Evolutionary conservation across 2,888 invertebrate genomes (phyloP).

Genomic region (Drosophila setosimentum): DNA sequence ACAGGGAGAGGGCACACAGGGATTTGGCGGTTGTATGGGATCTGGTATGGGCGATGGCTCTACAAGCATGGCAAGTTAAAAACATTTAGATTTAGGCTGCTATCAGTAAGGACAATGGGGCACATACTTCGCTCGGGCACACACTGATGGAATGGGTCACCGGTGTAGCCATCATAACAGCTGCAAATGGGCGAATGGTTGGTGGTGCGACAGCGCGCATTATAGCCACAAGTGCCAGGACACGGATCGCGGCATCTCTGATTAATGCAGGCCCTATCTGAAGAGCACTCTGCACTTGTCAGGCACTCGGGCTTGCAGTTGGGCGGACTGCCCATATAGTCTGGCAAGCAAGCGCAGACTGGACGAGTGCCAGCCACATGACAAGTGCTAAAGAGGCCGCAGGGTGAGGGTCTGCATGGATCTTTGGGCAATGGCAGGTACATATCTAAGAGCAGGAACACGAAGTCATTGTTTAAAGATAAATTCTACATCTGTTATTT

Average conservation of each 20-base stretch:
- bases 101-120: neutral
- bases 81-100: conserved; percentile 5
- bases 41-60: conserved; percentile 68
- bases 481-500: neutral
- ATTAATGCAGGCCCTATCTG: conserved; percentile 90
- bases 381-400: conserved; percentile 86
- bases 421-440: conserved; percentile 83
- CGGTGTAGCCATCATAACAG: conserved; percentile 89
- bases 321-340: conserved; percentile 90
- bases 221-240: conserved; percentile 90
- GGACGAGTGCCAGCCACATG: conserved; percentile 87
- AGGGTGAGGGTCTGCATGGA: conserved; percentile 86
- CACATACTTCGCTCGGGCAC: conserved; percentile 85
- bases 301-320: conserved; percentile 92
- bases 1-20: conserved; percentile 88
- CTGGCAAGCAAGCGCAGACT: conserved; percentile 90
- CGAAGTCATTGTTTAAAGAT: conserved; percentile 1
- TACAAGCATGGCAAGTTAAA: conserved; percentile 52
- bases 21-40: conserved; percentile 85
- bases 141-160: conserved; percentile 92
- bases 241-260: conserved; percentile 92
- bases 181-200: conserved; percentile 92
- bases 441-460: conserved; percentile 67
- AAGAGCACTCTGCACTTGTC: conserved; percentile 90
- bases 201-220: conserved; percentile 90